Conservation (phyloP, 1,140 invertebrate species). For the Hestina assimilis region DNA sequence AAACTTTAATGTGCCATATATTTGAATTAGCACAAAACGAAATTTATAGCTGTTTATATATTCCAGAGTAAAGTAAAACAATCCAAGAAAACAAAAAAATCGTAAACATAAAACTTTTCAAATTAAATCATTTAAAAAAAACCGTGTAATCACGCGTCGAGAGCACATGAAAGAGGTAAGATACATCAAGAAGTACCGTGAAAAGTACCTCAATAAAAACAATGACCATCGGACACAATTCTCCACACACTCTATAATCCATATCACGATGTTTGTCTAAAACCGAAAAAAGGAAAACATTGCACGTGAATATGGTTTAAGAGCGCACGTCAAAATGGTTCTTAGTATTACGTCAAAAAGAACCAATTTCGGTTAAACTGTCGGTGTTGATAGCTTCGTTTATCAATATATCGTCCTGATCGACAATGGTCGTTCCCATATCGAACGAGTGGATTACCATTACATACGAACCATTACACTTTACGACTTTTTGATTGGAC, state of each 20-base stretch:
- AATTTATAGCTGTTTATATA: neutral
- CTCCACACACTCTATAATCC: slow-evolving; percentile 53
- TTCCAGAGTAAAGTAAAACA: neutral
- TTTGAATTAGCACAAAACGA: no score
- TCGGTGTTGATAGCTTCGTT: slow-evolving; percentile 4
- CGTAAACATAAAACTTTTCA: neutral
- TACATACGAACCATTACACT: slow-evolving; percentile 58
- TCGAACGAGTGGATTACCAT: slow-evolving; percentile 54
- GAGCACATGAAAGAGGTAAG: slow-evolving; percentile 3
- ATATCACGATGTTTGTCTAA: slow-evolving; percentile 62
- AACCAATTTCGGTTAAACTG: neutral
- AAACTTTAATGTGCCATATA: no score
- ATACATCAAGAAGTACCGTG: slow-evolving; percentile 16
- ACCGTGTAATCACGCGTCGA: neutral
- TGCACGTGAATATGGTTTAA: no score
- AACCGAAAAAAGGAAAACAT: slow-evolving; percentile 26
- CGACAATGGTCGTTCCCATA: slow-evolving; percentile 66
- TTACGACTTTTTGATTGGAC: slow-evolving; percentile 66
- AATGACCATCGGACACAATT: slow-evolving; percentile 52
- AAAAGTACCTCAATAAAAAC: slow-evolving; percentile 30
- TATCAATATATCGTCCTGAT: slow-evolving; percentile 37
- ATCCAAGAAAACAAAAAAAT: neutral
- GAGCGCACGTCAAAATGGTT: neutral
- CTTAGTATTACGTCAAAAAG: neutral
- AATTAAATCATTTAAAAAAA: slow-evolving; percentile 15